Conservation (phyloP, 1,140 invertebrate species). For the Mya arenaria region DNA sequence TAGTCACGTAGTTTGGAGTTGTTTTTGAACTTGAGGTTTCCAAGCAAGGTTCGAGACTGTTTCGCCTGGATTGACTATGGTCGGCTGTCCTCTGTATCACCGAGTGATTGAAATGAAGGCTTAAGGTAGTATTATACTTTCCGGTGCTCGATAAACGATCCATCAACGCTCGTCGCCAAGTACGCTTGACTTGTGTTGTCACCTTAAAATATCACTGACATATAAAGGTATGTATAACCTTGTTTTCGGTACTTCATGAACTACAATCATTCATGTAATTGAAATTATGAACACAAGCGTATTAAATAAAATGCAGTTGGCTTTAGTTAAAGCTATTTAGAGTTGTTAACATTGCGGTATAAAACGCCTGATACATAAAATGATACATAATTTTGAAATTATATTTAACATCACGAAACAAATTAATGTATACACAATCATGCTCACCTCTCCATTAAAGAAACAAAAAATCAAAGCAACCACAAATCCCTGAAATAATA, state of each 20-base stretch:
- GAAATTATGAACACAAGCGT: too few species aligned
- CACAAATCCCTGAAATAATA: slow-evolving; percentile 51
- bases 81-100: slow-evolving; percentile 23
- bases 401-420: too few species aligned
- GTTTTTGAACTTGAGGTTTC: neutral
- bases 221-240: neutral
- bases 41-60: slow-evolving; percentile 49
- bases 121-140: slow-evolving; percentile 40
- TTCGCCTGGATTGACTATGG: neutral
- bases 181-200: slow-evolving; percentile 35
- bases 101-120: slow-evolving; percentile 47
- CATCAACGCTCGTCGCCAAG: neutral
- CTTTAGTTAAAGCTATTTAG: neutral
- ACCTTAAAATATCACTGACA: slow-evolving; percentile 9
- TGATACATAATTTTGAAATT: neutral
- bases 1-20: neutral
- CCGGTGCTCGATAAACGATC: slow-evolving; percentile 14
- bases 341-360: neutral
- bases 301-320: neutral
- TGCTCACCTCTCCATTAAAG: slow-evolving; percentile 60
- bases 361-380: neutral
- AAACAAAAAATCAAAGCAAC: slow-evolving; percentile 61
- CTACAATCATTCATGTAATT: neutral
- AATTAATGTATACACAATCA: neutral
- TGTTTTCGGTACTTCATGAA: neutral